Percentiles rank a stretch among this genome's conserved stretches.
Conservation (phyloP, 2,113 vertebrate genomes). For the Halcyon malimbica region DNA sequence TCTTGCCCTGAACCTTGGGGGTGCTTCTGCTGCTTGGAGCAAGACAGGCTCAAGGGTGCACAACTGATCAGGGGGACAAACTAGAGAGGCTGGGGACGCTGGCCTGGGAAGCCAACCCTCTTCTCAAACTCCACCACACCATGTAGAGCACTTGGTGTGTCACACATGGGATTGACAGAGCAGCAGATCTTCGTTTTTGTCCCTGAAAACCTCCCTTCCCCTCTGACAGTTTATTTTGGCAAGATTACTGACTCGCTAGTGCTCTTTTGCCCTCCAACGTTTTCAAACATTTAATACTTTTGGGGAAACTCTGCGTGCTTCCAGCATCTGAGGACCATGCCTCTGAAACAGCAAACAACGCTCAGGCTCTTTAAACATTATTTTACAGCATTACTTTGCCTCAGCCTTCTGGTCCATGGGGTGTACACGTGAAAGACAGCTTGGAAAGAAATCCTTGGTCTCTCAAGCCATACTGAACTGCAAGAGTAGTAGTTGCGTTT, state of each 20-base stretch:
- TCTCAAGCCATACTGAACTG: not conserved
- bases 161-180: not conserved
- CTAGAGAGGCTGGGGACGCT: fast-evolving
- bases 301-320: constrained; percentile 8
- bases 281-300: constrained; percentile 29
- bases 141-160: not conserved
- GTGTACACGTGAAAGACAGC: not conserved
- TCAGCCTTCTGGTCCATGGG: not conserved
- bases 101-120: not conserved
- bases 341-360: not conserved
- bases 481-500: not conserved
- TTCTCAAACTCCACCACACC: not conserved
- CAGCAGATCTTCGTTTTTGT: not conserved
- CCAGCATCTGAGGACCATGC: constrained; percentile 1
- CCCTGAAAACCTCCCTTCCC: constrained; percentile 15
- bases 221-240: constrained; percentile 34
- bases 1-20: not conserved
- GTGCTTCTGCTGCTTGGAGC: not conserved
- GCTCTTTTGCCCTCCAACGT: constrained; percentile 27
- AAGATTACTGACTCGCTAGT: not conserved
- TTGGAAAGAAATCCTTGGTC: not conserved
- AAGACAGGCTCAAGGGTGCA: not conserved
- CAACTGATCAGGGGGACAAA: not conserved
- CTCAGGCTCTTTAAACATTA: constrained; percentile 3
- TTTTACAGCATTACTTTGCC: not conserved